Percentiles rank a stretch among this genome's conserved stretches.
Conservation (phyloP, 2,888 invertebrate genomes). For the Tenthredo livida region DNA sequence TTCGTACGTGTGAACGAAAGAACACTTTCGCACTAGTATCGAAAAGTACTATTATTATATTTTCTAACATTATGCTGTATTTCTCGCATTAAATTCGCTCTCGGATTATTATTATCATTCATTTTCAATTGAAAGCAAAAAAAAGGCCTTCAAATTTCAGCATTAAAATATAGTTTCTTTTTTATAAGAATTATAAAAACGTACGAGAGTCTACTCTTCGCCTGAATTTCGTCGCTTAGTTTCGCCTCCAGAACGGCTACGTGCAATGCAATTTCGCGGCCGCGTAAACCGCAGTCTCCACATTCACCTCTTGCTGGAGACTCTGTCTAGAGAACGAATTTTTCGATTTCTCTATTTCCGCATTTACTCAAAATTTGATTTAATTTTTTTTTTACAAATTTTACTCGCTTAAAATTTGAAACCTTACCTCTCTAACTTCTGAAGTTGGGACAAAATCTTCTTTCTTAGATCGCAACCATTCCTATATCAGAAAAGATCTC, state of each 20-base stretch:
- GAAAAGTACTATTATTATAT: too few species aligned
- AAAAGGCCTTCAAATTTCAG: not conserved
- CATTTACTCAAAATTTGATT: not conserved
- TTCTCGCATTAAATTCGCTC: not conserved
- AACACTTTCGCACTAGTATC: too few species aligned
- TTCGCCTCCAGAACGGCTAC: constrained; percentile 24
- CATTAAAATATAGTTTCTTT: not conserved
- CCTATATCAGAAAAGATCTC: constrained; percentile 2
- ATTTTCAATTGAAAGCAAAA: not conserved
- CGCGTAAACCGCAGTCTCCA: constrained; percentile 34
- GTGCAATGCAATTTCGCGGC: constrained; percentile 35
- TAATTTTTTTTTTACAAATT: not conserved
- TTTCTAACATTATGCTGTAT: not conserved
- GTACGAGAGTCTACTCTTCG: constrained; percentile 27
- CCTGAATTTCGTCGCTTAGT: constrained; percentile 37
- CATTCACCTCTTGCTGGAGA: constrained; percentile 26
- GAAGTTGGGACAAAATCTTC: not conserved
- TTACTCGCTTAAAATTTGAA: not conserved
- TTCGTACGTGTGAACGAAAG: too few species aligned
- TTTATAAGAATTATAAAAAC: not conserved
- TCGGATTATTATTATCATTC: not conserved
- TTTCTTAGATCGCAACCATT: not conserved
- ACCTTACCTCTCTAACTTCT: not conserved
- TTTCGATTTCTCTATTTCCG: too few species aligned
- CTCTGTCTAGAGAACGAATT: not conserved